Base-by-base conservation (phyloP, 2,888 invertebrate genomes). In the Drosophila stalkeri region DNA sequence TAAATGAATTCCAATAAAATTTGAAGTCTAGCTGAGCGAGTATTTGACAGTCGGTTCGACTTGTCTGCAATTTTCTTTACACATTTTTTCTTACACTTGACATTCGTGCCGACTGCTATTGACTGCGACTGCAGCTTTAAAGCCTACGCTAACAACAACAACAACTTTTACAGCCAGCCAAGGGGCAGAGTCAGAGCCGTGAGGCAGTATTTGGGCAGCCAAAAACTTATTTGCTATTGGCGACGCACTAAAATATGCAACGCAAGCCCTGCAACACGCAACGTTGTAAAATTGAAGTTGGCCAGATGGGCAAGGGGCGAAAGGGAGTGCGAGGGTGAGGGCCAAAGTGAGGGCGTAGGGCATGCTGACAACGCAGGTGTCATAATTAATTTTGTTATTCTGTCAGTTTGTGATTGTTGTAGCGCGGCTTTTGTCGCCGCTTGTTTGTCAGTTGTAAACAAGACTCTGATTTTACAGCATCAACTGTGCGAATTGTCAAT, bases 301-400 rank as follows among this genome's bases (percentile, higher is more conserved):
- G 23, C 2, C 4, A 7, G 14, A 3, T 23, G n/a, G 2, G 46
- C 18, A 11, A 1, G 1, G 44, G 59, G 64, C 65, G 27, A n/a
- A n/a, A n/a, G n/a, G n/a, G 27, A 33, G 51, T 52, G 23, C 39
- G 33, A 46, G 47, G 59, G 62, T 64, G 5, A 18, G 6, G 20
- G 11, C 18, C n/a, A n/a, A n/a, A n/a, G n/a, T n/a, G 20, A 33
- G 51, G 55, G 23, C 39, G 27, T 35, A 49, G 51, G 59, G 64
- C 68, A 74, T 57, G 57, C 41, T 47, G 39, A 23, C 59, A 66
- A 71, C 52, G 56, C 65, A 69, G 79, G 74, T 86, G 89, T 83
- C 80, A 84, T 89, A 84, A 89, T 89, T 86, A 89, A 84, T 86
- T 83, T 84, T 55, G 65, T 65, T 67, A 41, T 41, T 41, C 41